Evolutionary conservation across 2,113 vertebrate genomes (phyloP).

Genomic region (Neoarius graeffei): DNA sequence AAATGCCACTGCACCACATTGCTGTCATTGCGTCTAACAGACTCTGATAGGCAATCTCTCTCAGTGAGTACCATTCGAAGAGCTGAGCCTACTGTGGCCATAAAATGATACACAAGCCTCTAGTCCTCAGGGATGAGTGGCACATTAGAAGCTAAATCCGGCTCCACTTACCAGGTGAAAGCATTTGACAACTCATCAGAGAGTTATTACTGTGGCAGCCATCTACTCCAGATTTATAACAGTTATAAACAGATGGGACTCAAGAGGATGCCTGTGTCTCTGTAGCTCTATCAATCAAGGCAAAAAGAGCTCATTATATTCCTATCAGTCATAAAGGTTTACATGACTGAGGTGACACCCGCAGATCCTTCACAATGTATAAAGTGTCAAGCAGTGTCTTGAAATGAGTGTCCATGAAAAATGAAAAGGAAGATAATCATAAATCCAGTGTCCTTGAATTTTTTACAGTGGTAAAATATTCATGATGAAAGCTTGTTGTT

Average conservation of each 20-base stretch:
- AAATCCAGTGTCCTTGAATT: background rate
- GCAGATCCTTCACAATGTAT: background rate
- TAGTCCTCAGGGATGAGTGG: constrained; percentile 20
- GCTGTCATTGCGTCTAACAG: constrained; percentile 39
- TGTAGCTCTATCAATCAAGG: constrained; percentile 34
- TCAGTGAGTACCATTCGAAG: constrained; percentile 24
- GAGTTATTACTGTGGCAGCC: constrained; percentile 30
- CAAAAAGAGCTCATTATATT: constrained; percentile 32
- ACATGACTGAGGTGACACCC: constrained; percentile 22
- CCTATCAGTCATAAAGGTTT: constrained; percentile 20
- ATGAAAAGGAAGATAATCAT: constrained; percentile 24
- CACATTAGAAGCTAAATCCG: constrained; percentile 24
- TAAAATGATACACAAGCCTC: constrained; percentile 24
- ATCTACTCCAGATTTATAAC: constrained; percentile 24
- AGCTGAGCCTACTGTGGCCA: constrained; percentile 13
- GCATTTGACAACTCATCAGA: constrained; percentile 36
- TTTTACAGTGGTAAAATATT: constrained; percentile 27
- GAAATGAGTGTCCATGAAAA: constrained; percentile 2
- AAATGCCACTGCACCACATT: constrained; percentile 21
- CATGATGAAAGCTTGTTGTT: constrained; percentile 12
- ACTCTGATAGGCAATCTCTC: constrained; percentile 42
- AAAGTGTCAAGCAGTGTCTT: background rate
- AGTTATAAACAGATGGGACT: constrained; percentile 39
- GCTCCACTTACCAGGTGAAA: constrained; percentile 28
- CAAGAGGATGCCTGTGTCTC: constrained; percentile 26